These are phyloP conservation scores for Hecatera dysodea DNA, from an alignment of 2,888 invertebrate genomes.

Conservation along the genomic window DNA sequence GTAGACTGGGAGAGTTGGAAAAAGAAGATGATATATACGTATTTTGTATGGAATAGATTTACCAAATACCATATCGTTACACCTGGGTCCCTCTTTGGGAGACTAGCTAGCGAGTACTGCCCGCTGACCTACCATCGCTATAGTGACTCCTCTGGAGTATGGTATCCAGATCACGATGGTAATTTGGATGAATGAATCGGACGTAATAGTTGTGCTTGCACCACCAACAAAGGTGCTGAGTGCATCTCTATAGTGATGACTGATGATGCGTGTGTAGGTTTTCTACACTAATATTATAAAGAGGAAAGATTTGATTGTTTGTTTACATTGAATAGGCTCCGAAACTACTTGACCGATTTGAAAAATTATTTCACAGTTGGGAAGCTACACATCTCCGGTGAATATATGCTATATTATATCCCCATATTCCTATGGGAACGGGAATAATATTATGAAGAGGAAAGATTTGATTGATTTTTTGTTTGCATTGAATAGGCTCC, in stretches of 20 bases:
- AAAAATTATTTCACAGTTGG: too few species aligned
- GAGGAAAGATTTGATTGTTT: too few species aligned
- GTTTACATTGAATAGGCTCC: too few species aligned
- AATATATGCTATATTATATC: too few species aligned
- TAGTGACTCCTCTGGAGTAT: background rate
- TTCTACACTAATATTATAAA: too few species aligned
- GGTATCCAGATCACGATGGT: constrained; percentile 19
- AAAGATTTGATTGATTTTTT: too few species aligned
- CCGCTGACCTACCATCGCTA: constrained; percentile 15
- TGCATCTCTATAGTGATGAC: background rate
- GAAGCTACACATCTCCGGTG: too few species aligned
- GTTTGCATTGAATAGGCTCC: too few species aligned
- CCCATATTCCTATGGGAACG: too few species aligned
- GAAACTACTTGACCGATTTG: too few species aligned
- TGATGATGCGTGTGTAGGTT: background rate
- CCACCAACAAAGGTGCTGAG: too few species aligned
- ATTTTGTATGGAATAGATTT: constrained; percentile 29
- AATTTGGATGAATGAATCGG: background rate
- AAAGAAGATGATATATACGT: constrained; percentile 27
- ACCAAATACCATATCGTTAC: constrained; percentile 27
- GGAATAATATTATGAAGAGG: too few species aligned
- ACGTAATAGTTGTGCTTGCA: background rate
- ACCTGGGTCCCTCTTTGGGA: constrained; percentile 34
- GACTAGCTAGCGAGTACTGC: constrained; percentile 27
- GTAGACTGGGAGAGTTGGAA: constrained; percentile 3